Percentiles rank a stretch among this genome's conserved stretches.
These are phyloP conservation scores for Pseudanteris insignis DNA, from an alignment of 2,888 invertebrate species.

Conservation along the genomic window DNA sequence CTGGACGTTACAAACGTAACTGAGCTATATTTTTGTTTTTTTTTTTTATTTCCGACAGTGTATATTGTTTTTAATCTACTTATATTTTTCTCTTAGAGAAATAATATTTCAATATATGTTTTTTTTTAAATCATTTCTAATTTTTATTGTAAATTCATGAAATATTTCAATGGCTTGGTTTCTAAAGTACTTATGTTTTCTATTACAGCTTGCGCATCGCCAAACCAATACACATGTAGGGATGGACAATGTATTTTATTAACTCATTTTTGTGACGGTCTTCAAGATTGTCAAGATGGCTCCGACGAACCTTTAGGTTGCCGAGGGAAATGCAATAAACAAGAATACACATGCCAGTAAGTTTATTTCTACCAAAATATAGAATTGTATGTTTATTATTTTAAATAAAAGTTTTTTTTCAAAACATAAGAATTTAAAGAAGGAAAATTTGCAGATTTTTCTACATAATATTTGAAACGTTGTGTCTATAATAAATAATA, in stretches of 20 bases:
- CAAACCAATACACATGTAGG: constrained; percentile 71
- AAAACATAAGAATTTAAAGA: no score
- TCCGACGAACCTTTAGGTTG: constrained; percentile 76
- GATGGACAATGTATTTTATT: constrained; percentile 73
- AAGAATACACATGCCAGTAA: constrained; percentile 63
- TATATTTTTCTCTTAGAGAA: no score
- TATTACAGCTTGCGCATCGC: constrained; percentile 70
- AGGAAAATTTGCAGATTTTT: no score
- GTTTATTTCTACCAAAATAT: constrained; percentile 19
- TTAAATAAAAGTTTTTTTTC: not conserved
- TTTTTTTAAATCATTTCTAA: not conserved
- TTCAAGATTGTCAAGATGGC: constrained; percentile 73
- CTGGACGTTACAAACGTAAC: no score
- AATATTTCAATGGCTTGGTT: constrained; percentile 1
- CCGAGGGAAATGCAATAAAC: constrained; percentile 62
- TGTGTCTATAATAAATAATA: no score
- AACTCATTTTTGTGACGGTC: constrained; percentile 73
- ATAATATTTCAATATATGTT: no score
- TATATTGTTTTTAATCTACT: no score
- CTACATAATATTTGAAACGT: no score
- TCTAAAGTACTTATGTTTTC: constrained; percentile 48
- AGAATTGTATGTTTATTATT: not conserved
- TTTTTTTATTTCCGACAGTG: no score
- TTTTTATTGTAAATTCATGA: not conserved
- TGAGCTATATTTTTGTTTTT: no score